phyloP scores from a whole-genome alignment of 2,113 vertebrate species.

The Microtus montanus region DNA sequence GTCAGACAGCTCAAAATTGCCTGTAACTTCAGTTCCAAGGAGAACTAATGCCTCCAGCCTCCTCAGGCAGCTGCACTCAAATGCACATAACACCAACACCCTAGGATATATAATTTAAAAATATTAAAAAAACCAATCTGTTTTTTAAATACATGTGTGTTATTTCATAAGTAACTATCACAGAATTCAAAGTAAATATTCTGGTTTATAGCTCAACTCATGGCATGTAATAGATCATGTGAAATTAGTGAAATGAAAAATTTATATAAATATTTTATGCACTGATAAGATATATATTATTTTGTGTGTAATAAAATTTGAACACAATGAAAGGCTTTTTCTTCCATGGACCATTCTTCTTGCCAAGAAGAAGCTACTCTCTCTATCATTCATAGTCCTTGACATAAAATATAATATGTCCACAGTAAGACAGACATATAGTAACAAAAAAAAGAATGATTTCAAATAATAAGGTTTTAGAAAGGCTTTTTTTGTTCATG shows the following conservation, averaged over 20 bases:
- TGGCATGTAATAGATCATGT: not conserved
- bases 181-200: not conserved
- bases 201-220: not conserved
- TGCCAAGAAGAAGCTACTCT: not conserved
- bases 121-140: not conserved
- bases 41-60: not conserved
- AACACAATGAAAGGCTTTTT: not conserved
- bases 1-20: not conserved
- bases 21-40: not conserved
- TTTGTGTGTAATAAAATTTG: not conserved
- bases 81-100: not conserved
- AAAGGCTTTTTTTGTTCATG: too few species aligned
- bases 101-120: not conserved
- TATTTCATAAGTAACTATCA: conserved; percentile 23
- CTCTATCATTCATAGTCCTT: not conserved
- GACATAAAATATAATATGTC: not conserved
- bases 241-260: conserved; percentile 35
- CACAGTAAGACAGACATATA: not conserved
- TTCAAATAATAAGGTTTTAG: not conserved
- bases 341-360: not conserved
- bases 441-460: not conserved
- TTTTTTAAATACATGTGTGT: not conserved
- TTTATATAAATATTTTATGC: not conserved
- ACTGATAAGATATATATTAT: not conserved
- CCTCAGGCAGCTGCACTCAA: not conserved